Conservation (phyloP, 2,113 vertebrate species). For the Merops nubicus region DNA sequence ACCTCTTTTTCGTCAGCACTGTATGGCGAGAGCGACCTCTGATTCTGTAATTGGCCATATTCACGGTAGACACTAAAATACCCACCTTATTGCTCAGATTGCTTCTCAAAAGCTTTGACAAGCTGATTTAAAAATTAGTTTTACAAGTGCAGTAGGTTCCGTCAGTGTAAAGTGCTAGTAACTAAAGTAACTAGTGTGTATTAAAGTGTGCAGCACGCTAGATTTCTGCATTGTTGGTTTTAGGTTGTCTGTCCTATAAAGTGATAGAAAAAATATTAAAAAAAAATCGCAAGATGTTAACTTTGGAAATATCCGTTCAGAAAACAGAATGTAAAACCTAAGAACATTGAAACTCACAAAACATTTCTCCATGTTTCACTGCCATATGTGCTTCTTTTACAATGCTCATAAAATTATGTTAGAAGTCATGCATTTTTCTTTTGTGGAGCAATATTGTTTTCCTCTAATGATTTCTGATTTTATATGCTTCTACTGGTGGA, state of each 20-base stretch:
- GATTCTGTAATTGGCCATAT: constrained; percentile 46
- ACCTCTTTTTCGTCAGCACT: constrained; percentile 85
- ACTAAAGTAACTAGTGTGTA: neutral
- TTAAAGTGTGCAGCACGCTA: constrained; percentile 31
- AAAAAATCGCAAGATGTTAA: neutral
- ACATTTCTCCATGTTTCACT: constrained; percentile 6
- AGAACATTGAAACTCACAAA: constrained; percentile 14
- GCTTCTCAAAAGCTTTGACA: constrained; percentile 67
- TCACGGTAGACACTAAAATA: constrained; percentile 19
- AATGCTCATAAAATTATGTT: neutral
- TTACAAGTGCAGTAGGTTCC: constrained; percentile 47
- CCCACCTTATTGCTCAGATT: constrained; percentile 64
- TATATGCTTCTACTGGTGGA: constrained; percentile 13
- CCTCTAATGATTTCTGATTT: constrained; percentile 44
- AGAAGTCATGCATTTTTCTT: constrained; percentile 50
- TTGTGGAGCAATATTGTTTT: constrained; percentile 17
- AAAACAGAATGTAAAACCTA: constrained; percentile 17
- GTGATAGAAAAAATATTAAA: neutral
- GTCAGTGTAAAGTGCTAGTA: constrained; percentile 35
- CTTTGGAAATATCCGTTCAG: constrained; percentile 1
- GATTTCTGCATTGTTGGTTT: constrained; percentile 53
- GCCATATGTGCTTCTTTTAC: neutral
- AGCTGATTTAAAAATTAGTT: constrained; percentile 51
- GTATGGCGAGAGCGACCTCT: constrained; percentile 89
- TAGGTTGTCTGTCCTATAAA: constrained; percentile 49